Conservation (phyloP, 2,888 invertebrate species). For the Spisula subtruncata region DNA sequence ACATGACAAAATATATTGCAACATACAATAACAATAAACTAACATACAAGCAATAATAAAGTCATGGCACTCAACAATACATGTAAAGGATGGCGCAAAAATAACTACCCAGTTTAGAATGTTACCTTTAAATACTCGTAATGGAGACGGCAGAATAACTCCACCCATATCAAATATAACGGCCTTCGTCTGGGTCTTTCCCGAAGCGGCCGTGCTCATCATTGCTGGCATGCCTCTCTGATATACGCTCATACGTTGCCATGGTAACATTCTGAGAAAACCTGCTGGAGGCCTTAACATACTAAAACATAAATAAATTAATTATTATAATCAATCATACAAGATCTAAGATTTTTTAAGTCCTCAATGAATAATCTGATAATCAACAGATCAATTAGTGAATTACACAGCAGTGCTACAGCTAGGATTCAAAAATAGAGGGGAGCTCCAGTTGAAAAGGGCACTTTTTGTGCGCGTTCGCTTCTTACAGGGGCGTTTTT, state of each 20-base stretch:
- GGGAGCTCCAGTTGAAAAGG: too few relatives aligned
- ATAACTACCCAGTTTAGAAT: not conserved
- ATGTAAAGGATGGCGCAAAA: too few relatives aligned
- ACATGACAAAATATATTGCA: too few relatives aligned
- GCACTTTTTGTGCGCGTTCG: too few relatives aligned
- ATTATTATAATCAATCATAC: not conserved
- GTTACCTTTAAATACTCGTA: constrained; percentile 82
- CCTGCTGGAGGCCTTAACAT: constrained; percentile 52
- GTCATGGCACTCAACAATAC: too few relatives aligned
- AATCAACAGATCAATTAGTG: too few relatives aligned
- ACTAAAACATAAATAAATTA: constrained; percentile 25
- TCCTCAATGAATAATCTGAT: too few relatives aligned
- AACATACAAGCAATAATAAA: too few relatives aligned
- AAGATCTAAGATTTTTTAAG: not conserved
- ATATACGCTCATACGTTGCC: constrained; percentile 47
- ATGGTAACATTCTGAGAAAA: constrained; percentile 63
- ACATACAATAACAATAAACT: too few relatives aligned
- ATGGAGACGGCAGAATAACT: constrained; percentile 88
- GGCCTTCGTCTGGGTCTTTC: constrained; percentile 81
- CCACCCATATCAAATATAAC: constrained; percentile 89
- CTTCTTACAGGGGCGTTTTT: too few relatives aligned
- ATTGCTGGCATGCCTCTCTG: constrained; percentile 64
- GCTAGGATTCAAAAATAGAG: too few relatives aligned
- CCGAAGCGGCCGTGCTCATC: constrained; percentile 59
- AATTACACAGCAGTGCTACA: too few relatives aligned